These are phyloP conservation scores for Andrena hattorfiana DNA, from an alignment of 2,888 invertebrate genomes.

Conservation along the genomic window DNA sequence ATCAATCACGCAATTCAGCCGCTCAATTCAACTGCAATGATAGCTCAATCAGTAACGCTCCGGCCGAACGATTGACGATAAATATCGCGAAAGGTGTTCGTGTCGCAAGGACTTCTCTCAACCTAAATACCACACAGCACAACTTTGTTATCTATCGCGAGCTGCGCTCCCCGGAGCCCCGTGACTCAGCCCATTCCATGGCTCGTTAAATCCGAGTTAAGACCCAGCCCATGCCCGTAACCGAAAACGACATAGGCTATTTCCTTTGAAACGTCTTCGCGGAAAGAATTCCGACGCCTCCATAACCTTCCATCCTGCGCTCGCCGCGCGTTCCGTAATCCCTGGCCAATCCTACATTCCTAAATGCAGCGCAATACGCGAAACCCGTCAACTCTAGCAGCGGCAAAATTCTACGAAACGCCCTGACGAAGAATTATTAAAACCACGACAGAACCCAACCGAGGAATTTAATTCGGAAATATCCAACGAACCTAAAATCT, in stretches of 20 bases:
- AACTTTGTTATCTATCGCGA: slow-evolving; percentile 56
- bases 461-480: too few species aligned
- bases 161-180: slow-evolving; percentile 55
- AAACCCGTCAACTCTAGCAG: too few species aligned
- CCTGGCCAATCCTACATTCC: background rate
- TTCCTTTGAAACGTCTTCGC: slow-evolving; percentile 45
- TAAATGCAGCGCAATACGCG: too few species aligned
- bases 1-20: slow-evolving; percentile 47
- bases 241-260: slow-evolving; percentile 50
- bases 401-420: too few species aligned
- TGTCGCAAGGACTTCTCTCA: slow-evolving; percentile 35
- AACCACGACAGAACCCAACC: too few species aligned
- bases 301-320: slow-evolving; percentile 3
- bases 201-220: slow-evolving; percentile 70
- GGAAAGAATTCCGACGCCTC: slow-evolving; percentile 34
- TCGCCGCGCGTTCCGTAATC: background rate
- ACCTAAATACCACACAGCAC: slow-evolving; percentile 43
- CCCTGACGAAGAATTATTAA: too few species aligned
- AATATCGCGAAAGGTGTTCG: slow-evolving; percentile 35
- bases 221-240: slow-evolving; percentile 66
- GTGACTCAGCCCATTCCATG: slow-evolving; percentile 70
- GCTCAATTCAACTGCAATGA: slow-evolving; percentile 34
- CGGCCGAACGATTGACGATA: slow-evolving; percentile 13
- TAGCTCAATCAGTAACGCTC: slow-evolving; percentile 38
- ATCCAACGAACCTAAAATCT: too few species aligned